A percentile compares a stretch with the other conserved stretches of the same genome.
Evolutionary conservation across 2,113 vertebrate genomes (phyloP).

Genomic region (Otocyon megalotis): DNA sequence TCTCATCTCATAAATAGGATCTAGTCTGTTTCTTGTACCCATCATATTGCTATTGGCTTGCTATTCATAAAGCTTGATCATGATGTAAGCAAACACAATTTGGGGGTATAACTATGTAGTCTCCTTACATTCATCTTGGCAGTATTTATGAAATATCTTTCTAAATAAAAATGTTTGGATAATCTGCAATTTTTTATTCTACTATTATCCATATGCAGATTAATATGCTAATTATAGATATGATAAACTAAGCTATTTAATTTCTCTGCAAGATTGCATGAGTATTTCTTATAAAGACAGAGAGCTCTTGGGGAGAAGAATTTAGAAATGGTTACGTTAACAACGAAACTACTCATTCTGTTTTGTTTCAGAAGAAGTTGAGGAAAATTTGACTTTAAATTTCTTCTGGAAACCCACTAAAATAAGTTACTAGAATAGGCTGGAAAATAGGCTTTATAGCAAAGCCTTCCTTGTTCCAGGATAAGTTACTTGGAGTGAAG

Average conservation of each 20-base stretch:
- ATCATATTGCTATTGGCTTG: neutral
- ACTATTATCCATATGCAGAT: neutral
- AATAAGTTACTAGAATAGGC: neutral
- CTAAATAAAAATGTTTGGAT: neutral
- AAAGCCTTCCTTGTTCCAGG: neutral
- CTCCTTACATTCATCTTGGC: neutral
- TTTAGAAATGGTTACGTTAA: slow-evolving; percentile 5
- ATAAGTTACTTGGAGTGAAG: neutral
- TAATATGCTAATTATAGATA: neutral
- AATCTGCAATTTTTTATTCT: neutral
- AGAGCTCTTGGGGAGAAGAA: neutral
- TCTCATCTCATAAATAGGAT: neutral
- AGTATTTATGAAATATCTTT: slow-evolving; percentile 16
- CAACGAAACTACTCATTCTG: neutral
- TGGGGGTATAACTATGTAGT: neutral
- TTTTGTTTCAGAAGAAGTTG: neutral
- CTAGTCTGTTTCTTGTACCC: neutral
- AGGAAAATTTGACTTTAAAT: slow-evolving; percentile 10
- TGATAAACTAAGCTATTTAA: slow-evolving; percentile 1
- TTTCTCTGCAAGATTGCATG: neutral
- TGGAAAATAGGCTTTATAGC: neutral
- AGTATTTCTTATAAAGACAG: neutral
- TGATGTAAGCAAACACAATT: neutral
- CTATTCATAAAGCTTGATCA: neutral
- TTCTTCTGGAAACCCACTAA: neutral